Base-by-base conservation (phyloP, 1,140 invertebrate genomes). In the Tetraneura akinire region DNA sequence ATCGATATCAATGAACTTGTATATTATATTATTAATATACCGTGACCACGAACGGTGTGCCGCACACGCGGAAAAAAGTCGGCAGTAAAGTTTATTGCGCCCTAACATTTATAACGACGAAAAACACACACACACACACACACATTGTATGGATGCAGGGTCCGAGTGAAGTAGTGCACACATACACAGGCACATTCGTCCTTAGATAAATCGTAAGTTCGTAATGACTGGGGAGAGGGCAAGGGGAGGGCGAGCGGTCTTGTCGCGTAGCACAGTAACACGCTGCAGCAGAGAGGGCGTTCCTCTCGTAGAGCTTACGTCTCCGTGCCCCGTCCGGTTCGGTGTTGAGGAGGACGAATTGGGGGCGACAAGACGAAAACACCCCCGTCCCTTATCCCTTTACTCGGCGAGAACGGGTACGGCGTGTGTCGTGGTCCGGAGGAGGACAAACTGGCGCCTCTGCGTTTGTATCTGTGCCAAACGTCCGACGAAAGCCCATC, bases 381-480 rank as follows among this genome's bases (percentile, higher is more conserved):
- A 29, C 60, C 23, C 57, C 60, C 60, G 29, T 29, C 60, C 62
- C 13, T 23, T 23, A 37, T 29, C 60, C 57, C 14, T n/a, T n/a
- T n/a, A n/a, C n/a, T n/a, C n/a, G n/a, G n/a, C n/a, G n/a, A n/a
- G n/a, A n/a, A n/a, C n/a, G 51, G 45, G 16, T 16, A 70, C 45
- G 21, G 14, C 45, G 14, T 53, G 16, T 70, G 26, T 26, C 66
- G n/a, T n/a, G 42, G 66, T 49, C 23, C 45, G 21, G 66, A 70
- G 21, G 66, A 70, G 66, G 66, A 70, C 66, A 42, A 70, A 32
- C 66, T 70, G 66, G 66, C 66, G 66, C 66, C 66, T 70, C 23
- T 26, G 66, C 66, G 66, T 70, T 49, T 70, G 66, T 26, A 49
- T 49, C 66, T 49, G 66, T 70, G 66, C 66, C 66, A 70, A 70